phyloP scores from a whole-genome alignment of 2,113 vertebrate genomes.

The Melanerpes formicivorus region DNA sequence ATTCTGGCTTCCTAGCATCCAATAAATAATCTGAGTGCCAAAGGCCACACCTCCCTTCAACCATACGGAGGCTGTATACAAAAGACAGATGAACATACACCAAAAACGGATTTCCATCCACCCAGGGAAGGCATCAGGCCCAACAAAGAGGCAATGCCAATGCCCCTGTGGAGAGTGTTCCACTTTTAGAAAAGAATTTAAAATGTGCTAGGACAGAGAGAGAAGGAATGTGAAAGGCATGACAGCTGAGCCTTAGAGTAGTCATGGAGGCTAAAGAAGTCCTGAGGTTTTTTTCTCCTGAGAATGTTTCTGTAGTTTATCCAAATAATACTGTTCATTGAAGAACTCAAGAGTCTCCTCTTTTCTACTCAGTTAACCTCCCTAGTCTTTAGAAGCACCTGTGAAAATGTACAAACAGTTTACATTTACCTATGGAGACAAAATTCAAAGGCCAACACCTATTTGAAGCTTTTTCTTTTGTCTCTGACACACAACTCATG shows the following conservation, averaged over 20 bases:
- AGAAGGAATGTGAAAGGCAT: not conserved
- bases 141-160: not conserved
- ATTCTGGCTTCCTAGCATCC: not conserved
- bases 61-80: not conserved
- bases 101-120: not conserved
- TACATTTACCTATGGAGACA: not conserved
- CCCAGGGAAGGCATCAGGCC: not conserved
- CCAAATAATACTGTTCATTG: not conserved
- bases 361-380: not conserved
- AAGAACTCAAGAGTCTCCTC: not conserved
- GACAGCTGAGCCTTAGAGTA: not conserved
- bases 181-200: not conserved
- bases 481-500: not conserved
- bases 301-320: not conserved
- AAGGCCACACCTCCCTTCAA: not conserved
- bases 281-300: not conserved
- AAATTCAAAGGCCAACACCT: not conserved
- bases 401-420: not conserved
- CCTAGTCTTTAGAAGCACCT: not conserved
- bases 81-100: not conserved
- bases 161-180: not conserved
- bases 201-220: not conserved
- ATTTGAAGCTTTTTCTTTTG: not conserved
- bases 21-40: not conserved
- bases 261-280: not conserved